phyloP scores from a whole-genome alignment of 2,113 vertebrate species.

The Channa maculata region DNA sequence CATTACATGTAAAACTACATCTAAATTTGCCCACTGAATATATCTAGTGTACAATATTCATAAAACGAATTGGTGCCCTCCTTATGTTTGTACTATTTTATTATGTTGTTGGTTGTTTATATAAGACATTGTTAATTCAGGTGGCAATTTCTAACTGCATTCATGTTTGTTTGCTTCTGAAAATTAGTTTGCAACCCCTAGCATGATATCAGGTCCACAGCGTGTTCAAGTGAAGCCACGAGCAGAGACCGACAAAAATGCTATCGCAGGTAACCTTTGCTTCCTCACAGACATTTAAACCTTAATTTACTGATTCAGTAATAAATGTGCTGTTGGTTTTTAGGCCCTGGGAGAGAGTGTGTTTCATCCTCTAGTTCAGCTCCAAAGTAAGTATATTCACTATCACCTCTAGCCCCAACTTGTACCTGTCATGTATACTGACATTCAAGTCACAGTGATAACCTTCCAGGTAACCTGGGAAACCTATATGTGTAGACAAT shows the following conservation, averaged over 20 bases:
- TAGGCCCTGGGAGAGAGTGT: slow-evolving; percentile 77
- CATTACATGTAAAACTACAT: background rate
- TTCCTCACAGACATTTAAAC: background rate
- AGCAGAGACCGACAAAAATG: slow-evolving; percentile 48
- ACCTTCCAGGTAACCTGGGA: no score
- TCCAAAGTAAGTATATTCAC: slow-evolving; percentile 66
- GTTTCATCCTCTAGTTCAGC: slow-evolving; percentile 54
- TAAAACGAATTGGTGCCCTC: no score
- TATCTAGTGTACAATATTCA: no score
- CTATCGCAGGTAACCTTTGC: slow-evolving; percentile 55
- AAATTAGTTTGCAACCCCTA: slow-evolving; percentile 59
- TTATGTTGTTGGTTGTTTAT: background rate
- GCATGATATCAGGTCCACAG: slow-evolving; percentile 59
- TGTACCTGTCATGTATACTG: no score
- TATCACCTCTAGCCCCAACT: background rate
- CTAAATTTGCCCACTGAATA: background rate
- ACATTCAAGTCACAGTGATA: no score
- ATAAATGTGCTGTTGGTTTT: slow-evolving; percentile 27
- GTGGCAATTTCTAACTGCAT: background rate
- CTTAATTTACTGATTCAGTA: background rate
- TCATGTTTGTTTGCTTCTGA: slow-evolving; percentile 21
- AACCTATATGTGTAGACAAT: no score
- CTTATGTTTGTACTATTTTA: no score
- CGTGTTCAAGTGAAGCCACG: slow-evolving; percentile 69
- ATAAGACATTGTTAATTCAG: no score